Percentiles rank a stretch among this genome's conserved stretches.
Evolutionary conservation across 2,797 vertebrate species (phyloP).

Genomic region (Bradypodion pumilum): DNA sequence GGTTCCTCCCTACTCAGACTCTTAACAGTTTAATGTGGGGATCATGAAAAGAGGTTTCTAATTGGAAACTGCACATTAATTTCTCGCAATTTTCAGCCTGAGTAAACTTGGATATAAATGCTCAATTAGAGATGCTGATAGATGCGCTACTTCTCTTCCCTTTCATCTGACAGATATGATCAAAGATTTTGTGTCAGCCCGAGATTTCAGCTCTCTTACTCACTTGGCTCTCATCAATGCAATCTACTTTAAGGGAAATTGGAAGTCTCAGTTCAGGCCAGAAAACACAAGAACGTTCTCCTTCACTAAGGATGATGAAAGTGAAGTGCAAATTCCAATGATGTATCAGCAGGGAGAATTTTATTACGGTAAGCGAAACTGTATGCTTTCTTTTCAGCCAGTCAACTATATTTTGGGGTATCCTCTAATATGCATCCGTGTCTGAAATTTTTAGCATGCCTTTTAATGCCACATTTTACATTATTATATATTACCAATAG

Average conservation of each 20-base stretch:
- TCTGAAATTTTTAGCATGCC: too few species aligned
- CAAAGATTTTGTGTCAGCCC: constrained; percentile 87
- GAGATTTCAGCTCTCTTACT: constrained; percentile 88
- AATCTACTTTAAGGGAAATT: constrained; percentile 95
- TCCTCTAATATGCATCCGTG: neutral
- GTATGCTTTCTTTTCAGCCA: neutral
- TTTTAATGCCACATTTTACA: neutral
- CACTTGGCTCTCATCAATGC: constrained; percentile 91
- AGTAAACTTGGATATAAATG: constrained; percentile 50
- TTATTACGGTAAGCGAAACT: constrained; percentile 85
- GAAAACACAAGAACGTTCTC: constrained; percentile 97
- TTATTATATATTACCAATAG: neutral
- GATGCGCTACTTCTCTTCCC: constrained; percentile 39
- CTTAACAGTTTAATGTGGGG: constrained; percentile 54
- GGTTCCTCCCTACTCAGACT: constrained; percentile 54
- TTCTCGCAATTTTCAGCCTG: constrained; percentile 47
- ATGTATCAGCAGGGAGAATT: constrained; percentile 99
- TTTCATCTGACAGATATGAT: constrained; percentile 83
- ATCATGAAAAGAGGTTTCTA: constrained; percentile 53
- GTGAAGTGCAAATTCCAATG: constrained; percentile 96
- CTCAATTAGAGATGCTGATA: constrained; percentile 45
- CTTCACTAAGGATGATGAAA: constrained; percentile 96
- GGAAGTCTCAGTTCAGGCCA: constrained; percentile 97
- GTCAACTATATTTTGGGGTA: neutral
- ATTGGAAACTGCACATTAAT: constrained; percentile 61